Conservation (phyloP, 2,113 vertebrate genomes). For the Oncorhynchus clarkii region DNA sequence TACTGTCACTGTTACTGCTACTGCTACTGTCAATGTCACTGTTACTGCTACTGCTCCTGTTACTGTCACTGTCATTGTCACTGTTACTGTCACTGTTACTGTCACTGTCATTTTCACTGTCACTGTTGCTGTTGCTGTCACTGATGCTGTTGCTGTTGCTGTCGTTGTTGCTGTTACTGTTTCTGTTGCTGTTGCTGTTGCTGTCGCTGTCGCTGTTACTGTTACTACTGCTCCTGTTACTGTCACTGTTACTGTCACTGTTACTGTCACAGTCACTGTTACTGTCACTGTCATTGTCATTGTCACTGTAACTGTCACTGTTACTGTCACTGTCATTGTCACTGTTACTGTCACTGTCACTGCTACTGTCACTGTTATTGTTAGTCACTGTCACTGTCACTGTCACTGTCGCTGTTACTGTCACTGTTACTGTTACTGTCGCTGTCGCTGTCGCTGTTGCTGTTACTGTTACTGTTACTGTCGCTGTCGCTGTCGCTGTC, state of each 20-base stretch:
- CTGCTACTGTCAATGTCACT: no score
- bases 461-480: no score
- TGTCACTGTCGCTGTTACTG: background rate
- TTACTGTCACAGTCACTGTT: rapidly evolving
- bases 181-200: rapidly evolving
- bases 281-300: rapidly evolving
- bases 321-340: rapidly evolving
- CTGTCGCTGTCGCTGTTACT: no score
- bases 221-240: no score
- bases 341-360: rapidly evolving
- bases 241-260: no score
- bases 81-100: rapidly evolving
- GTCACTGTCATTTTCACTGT: no score
- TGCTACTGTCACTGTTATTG: no score
- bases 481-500: rapidly evolving
- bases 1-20: rapidly evolving
- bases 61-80: rapidly evolving
- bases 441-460: rapidly evolving
- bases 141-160: rapidly evolving
- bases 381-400: no score
- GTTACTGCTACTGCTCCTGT: no score
- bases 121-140: rapidly evolving
- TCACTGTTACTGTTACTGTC: rapidly evolving
- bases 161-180: no score
- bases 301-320: rapidly evolving